phyloP scores from a whole-genome alignment of 2,113 vertebrate genomes.

The Columbina picui region DNA sequence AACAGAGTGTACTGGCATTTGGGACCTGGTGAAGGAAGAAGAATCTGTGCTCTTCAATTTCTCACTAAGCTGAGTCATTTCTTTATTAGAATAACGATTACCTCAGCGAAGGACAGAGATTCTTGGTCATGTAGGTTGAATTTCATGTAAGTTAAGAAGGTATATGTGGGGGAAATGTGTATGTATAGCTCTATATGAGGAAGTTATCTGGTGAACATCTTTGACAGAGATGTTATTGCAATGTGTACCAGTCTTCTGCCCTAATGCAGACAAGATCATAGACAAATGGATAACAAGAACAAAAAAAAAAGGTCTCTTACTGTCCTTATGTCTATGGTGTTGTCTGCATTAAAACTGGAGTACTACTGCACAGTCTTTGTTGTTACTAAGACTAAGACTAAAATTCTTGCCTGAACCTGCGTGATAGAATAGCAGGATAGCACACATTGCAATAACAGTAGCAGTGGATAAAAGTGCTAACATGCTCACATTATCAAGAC shows the following conservation, averaged over 20 bases:
- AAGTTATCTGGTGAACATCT: background rate
- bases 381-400: background rate
- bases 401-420: background rate
- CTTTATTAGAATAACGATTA: background rate
- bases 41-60: background rate
- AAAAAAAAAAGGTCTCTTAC: background rate
- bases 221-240: background rate
- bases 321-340: background rate
- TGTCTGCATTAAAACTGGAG: background rate
- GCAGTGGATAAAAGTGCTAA: background rate
- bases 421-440: background rate
- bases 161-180: background rate
- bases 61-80: background rate
- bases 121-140: background rate
- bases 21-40: background rate
- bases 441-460: fast-evolving
- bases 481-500: background rate
- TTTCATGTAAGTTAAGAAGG: background rate
- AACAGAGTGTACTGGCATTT: background rate
- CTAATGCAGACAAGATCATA: background rate
- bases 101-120: background rate
- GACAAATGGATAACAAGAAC: background rate
- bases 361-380: background rate
- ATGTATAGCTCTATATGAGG: background rate
- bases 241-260: background rate